A percentile compares a stretch with the other conserved stretches of the same genome.
Conservation (phyloP, 2,888 invertebrate genomes). For the Priapulus caudatus region DNA sequence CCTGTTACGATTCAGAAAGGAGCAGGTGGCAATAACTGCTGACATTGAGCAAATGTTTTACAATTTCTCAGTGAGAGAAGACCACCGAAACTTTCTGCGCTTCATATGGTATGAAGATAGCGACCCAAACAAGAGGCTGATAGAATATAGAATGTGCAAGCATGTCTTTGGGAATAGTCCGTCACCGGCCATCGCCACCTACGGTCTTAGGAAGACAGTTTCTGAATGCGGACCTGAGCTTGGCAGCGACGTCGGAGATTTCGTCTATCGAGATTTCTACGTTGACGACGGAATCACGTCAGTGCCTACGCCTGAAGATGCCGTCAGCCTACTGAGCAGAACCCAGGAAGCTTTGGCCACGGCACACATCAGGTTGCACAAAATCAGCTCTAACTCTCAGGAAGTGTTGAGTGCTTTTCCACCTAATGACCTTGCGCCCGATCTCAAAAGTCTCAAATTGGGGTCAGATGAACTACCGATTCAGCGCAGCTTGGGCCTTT, state of each 20-base stretch:
- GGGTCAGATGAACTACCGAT: too few relatives aligned
- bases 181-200: conserved; percentile 21
- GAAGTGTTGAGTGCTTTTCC: too few relatives aligned
- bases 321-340: conserved; percentile 14
- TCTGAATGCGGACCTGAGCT: not conserved
- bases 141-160: conserved; percentile 21
- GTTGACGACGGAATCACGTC: conserved; percentile 22
- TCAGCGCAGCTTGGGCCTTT: too few relatives aligned
- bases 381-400: conserved; percentile 21
- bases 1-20: conserved; percentile 16
- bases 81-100: conserved; percentile 24
- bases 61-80: conserved; percentile 17
- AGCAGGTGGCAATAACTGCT: conserved; percentile 14
- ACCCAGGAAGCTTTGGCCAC: conserved; percentile 11
- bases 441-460: too few relatives aligned
- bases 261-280: conserved; percentile 19
- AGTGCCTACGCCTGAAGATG: conserved; percentile 14
- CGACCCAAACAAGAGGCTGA: conserved; percentile 20
- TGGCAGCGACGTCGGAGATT: conserved; percentile 16
- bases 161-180: too few relatives aligned
- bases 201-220: conserved; percentile 20
- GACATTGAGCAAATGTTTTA: conserved; percentile 22
- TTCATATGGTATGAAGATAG: conserved; percentile 22
- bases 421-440: too few relatives aligned
- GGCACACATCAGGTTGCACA: conserved; percentile 20